A percentile compares a stretch with the other conserved stretches of the same genome.
Conservation (phyloP, 1,140 invertebrate genomes). For the Elymnias hypermnestra region DNA sequence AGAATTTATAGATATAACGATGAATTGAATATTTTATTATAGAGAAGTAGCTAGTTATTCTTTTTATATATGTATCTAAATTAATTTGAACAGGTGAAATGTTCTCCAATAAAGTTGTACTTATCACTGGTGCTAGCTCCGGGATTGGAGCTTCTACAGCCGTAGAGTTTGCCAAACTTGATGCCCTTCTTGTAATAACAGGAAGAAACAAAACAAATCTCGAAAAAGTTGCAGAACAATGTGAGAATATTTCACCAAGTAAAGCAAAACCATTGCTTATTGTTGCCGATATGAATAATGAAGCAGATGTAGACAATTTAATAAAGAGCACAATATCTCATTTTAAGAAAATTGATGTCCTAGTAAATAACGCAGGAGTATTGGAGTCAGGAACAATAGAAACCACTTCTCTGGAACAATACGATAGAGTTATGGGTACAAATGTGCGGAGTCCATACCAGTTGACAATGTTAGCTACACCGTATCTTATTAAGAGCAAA, state of each 20-base stretch:
- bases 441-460: constrained; percentile 86
- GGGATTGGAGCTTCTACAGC: constrained; percentile 92
- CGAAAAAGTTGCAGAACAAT: constrained; percentile 77
- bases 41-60: too few species aligned
- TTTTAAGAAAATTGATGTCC: constrained; percentile 80
- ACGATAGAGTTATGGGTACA: constrained; percentile 83
- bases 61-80: not conserved
- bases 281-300: constrained; percentile 81
- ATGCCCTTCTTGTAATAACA: constrained; percentile 80
- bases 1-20: not conserved
- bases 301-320: constrained; percentile 79
- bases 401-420: constrained; percentile 83
- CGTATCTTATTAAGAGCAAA: constrained; percentile 83
- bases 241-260: constrained; percentile 66
- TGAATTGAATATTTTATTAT: too few species aligned
- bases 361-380: constrained; percentile 88
- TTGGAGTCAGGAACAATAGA: constrained; percentile 83
- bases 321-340: constrained; percentile 77
- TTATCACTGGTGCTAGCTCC: too few species aligned
- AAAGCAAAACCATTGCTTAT: constrained; percentile 72
- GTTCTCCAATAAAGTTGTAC: constrained; percentile 81
- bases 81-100: constrained; percentile 33
- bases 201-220: constrained; percentile 74
- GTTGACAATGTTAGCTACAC: constrained; percentile 85
- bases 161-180: constrained; percentile 83